These are phyloP conservation scores for Temnothorax longispinosus DNA, from an alignment of 1,140 invertebrate genomes.

Conservation along the genomic window DNA sequence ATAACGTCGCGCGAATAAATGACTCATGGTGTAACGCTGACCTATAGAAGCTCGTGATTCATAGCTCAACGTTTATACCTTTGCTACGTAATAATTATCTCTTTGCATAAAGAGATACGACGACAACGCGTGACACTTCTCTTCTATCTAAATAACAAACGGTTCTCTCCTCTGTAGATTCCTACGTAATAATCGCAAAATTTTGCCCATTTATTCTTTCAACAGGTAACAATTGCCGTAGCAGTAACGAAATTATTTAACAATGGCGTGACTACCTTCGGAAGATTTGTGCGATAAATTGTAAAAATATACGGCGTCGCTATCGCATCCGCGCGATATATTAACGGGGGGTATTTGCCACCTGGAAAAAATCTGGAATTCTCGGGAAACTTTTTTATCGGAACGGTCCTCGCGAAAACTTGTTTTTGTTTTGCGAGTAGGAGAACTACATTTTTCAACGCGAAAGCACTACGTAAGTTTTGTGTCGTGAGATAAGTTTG, in stretches of 20 bases:
- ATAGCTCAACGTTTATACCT: constrained; percentile 23
- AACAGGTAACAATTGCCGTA: neutral
- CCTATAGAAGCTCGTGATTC: constrained; percentile 51
- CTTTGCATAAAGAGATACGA: constrained; percentile 10
- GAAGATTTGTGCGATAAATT: neutral
- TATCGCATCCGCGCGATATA: neutral
- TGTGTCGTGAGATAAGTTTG: neutral
- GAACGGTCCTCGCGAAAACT: neutral
- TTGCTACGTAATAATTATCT: constrained; percentile 23
- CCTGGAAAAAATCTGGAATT: neutral
- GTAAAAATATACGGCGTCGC: neutral
- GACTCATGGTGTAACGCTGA: constrained; percentile 46
- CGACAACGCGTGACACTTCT: neutral
- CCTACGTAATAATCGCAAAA: neutral
- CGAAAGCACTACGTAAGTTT: neutral
- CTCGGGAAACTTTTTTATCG: neutral
- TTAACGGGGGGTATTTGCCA: neutral
- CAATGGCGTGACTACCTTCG: neutral
- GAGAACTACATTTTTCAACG: neutral
- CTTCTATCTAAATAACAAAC: neutral
- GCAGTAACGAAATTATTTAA: neutral
- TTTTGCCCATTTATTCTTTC: constrained; percentile 1
- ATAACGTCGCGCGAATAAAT: constrained; percentile 18
- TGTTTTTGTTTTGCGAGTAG: neutral
- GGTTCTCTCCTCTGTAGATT: neutral